Base-by-base conservation (phyloP, 2,888 invertebrate genomes). In the Conops quadrifasciatus region DNA sequence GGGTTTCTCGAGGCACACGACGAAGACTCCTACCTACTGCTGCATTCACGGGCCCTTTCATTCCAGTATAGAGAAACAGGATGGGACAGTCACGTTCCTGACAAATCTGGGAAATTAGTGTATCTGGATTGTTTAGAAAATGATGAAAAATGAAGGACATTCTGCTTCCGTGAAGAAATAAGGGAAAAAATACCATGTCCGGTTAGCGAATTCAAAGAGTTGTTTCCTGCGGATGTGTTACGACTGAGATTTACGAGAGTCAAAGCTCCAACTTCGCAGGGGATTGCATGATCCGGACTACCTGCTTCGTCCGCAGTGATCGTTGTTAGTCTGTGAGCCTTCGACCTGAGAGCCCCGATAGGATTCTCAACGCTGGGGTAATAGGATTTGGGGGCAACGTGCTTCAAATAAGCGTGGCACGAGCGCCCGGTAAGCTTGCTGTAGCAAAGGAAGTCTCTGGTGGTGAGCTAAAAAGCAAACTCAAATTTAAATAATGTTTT, bases 351-450 rank as follows among this genome's bases (percentile, higher is more conserved):
- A 0, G 75, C 77, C 2, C 1, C 30, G 0, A 75, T 0, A 0
- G 80, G 80, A 4, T 67, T 63, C 2, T 75, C 59, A 56, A 81
- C 74, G 60, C 75, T 75, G 19, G 72, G 76, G 45, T 73, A 79
- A 26, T 73, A 81, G 7, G 63, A 74, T 15, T 67, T 66, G 1
- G 73, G 74, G 5, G 49, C 2, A 1, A 71, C 30, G 0, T 53
- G 5, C 9, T 70, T 65, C 64, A 80, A n/a, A 51, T 70, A 72
- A 0, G 56, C 9, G 73, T 74, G 80, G 28, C 81, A 81, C 0
- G 47, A 56, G 15, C 43, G 7, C 11, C 30, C 21, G 3, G 71
- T 70, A 1, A 43, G 13, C 0, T 59, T 2, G 1, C 67, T 24
- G 0, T 1, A 2, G 19, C 80, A 81, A 36, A 71, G 71, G 0